Evolutionary conservation across 2,113 vertebrate genomes (phyloP).

Genomic region (Corythornis vintsioides): DNA sequence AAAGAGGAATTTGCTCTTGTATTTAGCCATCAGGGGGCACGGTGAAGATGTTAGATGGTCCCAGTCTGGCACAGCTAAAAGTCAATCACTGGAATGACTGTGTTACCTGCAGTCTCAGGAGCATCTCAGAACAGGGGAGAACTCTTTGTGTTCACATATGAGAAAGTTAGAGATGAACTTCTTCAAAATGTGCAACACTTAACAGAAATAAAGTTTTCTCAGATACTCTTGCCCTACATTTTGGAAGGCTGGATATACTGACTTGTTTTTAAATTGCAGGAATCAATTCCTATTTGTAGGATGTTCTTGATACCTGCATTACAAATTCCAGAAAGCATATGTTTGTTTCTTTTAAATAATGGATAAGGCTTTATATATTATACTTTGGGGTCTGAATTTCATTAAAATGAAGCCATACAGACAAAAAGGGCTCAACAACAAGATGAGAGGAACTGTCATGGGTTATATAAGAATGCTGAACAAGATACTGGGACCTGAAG

Average conservation of each 20-base stretch:
- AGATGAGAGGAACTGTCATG: constrained; percentile 53
- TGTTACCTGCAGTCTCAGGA: neutral
- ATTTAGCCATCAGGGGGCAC: neutral
- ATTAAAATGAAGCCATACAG: constrained; percentile 31
- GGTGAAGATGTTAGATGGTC: neutral
- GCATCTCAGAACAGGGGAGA: neutral
- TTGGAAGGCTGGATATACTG: neutral
- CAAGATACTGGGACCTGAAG: neutral
- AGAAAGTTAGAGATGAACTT: neutral
- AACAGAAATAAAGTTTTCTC: neutral
- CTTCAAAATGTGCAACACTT: neutral
- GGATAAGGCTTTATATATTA: constrained; percentile 34
- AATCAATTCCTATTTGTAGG: neutral
- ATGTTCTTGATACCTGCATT: constrained; percentile 5
- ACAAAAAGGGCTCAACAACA: neutral
- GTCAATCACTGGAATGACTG: neutral
- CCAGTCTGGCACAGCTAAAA: neutral
- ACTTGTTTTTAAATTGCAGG: neutral
- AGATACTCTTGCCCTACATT: neutral
- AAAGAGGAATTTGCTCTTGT: neutral
- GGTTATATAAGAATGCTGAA: constrained; percentile 41
- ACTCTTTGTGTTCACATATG: neutral
- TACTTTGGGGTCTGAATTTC: constrained; percentile 35
- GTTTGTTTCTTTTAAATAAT: constrained; percentile 63
- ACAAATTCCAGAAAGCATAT: constrained; percentile 15